These are phyloP conservation scores for Arremon brunneinucha DNA, from an alignment of 2,797 vertebrate genomes.

Conservation along the genomic window DNA sequence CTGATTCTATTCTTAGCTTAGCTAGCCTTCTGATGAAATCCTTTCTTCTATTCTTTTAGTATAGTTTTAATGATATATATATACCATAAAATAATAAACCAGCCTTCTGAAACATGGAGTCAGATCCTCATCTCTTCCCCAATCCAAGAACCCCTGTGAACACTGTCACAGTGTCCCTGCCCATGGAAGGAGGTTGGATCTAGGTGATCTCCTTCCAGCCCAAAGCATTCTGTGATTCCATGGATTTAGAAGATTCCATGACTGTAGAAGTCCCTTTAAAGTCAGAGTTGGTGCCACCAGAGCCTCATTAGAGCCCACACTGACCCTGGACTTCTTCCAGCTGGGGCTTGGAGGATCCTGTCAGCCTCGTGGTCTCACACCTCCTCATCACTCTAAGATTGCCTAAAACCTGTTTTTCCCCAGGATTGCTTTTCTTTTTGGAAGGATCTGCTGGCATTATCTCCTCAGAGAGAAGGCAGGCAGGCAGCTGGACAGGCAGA, in stretches of 20 bases:
- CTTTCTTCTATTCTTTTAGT: too few species aligned
- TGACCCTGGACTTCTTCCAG: not conserved
- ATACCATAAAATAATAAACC: too few species aligned
- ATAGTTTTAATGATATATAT: too few species aligned
- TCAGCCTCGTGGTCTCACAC: fast-evolving
- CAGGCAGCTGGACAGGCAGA: not conserved
- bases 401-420: not conserved
- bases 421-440: not conserved
- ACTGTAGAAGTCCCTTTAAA: not conserved
- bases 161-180: not conserved
- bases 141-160: too few species aligned
- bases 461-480: not conserved
- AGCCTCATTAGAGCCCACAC: not conserved
- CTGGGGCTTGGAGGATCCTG: not conserved
- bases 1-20: too few species aligned
- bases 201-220: not conserved
- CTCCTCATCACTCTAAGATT: not conserved
- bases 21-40: too few species aligned
- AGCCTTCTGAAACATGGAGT: too few species aligned
- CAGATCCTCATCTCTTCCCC: too few species aligned
- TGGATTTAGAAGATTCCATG: not conserved
- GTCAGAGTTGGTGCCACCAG: not conserved
- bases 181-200: not conserved
- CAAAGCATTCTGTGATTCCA: not conserved
- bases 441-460: not conserved